These are phyloP conservation scores for Elaphurus davidianus DNA, from an alignment of 2,113 vertebrate species.

Conservation along the genomic window DNA sequence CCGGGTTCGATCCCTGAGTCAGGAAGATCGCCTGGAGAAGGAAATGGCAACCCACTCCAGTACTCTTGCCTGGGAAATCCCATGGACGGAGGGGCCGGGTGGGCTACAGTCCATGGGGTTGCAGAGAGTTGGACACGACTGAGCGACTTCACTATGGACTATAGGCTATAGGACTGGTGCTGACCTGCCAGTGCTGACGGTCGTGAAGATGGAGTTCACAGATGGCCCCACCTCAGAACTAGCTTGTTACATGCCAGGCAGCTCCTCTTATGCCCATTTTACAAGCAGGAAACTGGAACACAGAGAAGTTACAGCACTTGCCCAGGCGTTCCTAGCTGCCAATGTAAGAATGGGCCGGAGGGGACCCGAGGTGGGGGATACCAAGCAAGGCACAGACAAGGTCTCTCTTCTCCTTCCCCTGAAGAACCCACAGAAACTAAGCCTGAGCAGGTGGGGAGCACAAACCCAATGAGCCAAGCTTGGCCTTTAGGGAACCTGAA, in stretches of 20 bases:
- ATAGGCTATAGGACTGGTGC: not conserved
- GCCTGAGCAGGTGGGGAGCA: not conserved
- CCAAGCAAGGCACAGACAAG: not conserved
- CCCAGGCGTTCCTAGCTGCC: not conserved
- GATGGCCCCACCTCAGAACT: fast-evolving
- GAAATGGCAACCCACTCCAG: not conserved
- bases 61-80: not conserved
- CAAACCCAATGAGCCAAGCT: not conserved
- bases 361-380: fast-evolving
- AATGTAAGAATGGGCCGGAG: not conserved
- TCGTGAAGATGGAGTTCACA: fast-evolving
- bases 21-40: not conserved
- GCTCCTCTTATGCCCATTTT: not conserved
- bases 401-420: too few species aligned
- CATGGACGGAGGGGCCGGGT: not conserved
- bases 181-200: not conserved
- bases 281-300: not conserved
- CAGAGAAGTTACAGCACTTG: not conserved
- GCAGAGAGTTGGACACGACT: not conserved
- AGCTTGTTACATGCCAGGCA: not conserved
- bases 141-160: not conserved
- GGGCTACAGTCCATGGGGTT: not conserved
- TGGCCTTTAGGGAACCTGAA: not conserved
- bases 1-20: not conserved
- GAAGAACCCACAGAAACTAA: not conserved